Conservation (phyloP, 2,888 invertebrate genomes). For the Ectobius pallidus region DNA sequence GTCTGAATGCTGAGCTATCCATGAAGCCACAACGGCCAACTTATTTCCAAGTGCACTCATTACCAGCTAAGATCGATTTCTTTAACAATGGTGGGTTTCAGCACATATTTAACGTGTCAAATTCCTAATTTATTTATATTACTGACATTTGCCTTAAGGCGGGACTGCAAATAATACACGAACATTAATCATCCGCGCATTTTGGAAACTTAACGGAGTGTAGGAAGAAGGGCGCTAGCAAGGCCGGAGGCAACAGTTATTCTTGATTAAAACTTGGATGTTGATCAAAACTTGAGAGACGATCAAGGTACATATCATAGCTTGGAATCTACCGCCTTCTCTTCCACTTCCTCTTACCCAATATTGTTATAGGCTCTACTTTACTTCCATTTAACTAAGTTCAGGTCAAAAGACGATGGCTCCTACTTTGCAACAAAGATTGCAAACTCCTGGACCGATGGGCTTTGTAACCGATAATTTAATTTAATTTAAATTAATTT, state of each 20-base stretch:
- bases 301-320: constrained; percentile 4
- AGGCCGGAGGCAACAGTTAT: constrained; percentile 24
- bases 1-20: too few relatives aligned
- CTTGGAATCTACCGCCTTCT: not conserved
- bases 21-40: too few relatives aligned
- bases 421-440: too few relatives aligned
- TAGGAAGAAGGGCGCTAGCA: too few relatives aligned
- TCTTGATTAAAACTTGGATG: constrained; percentile 33
- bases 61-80: too few relatives aligned
- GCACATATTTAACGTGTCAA: constrained; percentile 1
- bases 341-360: not conserved
- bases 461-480: too few relatives aligned
- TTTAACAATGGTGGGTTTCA: not conserved
- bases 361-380: too few relatives aligned
- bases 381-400: too few relatives aligned
- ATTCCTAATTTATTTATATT: constrained; percentile 10
- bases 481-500: too few relatives aligned
- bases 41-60: too few relatives aligned
- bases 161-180: not conserved
- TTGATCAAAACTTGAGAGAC: not conserved
- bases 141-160: not conserved
- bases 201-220: not conserved
- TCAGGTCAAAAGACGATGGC: too few relatives aligned
- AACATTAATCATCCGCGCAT: constrained; percentile 3
- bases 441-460: too few relatives aligned